Percentiles rank a stretch among this genome's conserved stretches.
These are phyloP conservation scores for Sylvilagus bachmani DNA, from an alignment of 2,113 vertebrate species.

Conservation along the genomic window DNA sequence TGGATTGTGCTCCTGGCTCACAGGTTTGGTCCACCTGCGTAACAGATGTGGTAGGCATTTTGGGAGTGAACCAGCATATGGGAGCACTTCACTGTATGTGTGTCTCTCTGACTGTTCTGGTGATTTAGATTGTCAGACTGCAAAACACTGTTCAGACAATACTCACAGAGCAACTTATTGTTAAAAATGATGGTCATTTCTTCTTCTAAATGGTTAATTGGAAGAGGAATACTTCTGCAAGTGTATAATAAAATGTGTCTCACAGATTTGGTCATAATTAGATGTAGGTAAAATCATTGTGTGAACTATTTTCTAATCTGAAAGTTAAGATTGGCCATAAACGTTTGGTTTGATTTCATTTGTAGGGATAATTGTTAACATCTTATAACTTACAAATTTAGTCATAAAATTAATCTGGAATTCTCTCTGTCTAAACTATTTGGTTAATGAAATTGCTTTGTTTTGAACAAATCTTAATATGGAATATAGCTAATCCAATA, in stretches of 20 bases:
- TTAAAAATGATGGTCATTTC: constrained; percentile 20
- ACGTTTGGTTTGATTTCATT: not conserved
- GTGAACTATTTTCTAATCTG: not conserved
- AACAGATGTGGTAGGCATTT: too few species aligned
- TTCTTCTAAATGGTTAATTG: constrained; percentile 39
- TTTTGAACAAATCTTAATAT: constrained; percentile 12
- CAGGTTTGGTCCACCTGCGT: too few species aligned
- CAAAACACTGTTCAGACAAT: not conserved
- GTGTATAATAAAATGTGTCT: not conserved
- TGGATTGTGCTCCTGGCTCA: too few species aligned
- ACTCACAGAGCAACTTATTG: not conserved
- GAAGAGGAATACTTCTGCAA: constrained; percentile 12
- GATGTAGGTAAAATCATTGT: not conserved
- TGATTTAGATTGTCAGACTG: not conserved
- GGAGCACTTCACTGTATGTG: too few species aligned
- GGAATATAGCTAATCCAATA: not conserved
- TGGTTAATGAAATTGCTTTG: constrained; percentile 38
- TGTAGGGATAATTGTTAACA: not conserved
- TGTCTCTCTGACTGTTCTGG: not conserved
- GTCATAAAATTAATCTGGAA: not conserved
- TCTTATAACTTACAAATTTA: not conserved
- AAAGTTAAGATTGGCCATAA: not conserved
- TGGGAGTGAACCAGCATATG: too few species aligned
- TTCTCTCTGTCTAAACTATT: constrained; percentile 5
- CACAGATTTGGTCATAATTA: not conserved